A percentile compares a stretch with the other conserved stretches of the same genome.
These are phyloP conservation scores for Geococcyx californianus DNA, from an alignment of 2,113 vertebrate genomes.

Conservation along the genomic window DNA sequence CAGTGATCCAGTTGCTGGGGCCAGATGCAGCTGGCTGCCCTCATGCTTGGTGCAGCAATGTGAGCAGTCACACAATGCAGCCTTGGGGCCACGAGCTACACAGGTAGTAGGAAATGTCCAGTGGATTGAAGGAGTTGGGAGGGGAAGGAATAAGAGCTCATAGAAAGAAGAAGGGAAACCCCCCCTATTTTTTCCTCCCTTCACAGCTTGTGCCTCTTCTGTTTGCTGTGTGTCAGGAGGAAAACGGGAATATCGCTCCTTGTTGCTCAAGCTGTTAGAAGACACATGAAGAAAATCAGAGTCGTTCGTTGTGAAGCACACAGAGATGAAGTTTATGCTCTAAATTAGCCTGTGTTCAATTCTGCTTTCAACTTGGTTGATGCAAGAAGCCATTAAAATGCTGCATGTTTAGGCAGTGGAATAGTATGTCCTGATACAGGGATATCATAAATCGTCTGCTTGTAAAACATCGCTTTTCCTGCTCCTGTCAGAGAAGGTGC, in stretches of 20 bases:
- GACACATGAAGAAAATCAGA: background rate
- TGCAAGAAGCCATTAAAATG: background rate
- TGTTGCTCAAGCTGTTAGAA: background rate
- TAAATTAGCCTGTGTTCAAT: background rate
- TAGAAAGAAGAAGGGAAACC: background rate
- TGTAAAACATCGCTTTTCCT: background rate
- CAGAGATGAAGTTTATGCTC: background rate
- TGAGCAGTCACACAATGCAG: background rate
- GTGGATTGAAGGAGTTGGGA: background rate
- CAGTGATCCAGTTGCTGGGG: background rate
- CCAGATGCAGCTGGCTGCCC: background rate
- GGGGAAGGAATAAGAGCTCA: background rate
- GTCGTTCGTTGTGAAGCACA: background rate
- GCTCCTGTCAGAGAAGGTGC: background rate
- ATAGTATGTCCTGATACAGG: background rate
- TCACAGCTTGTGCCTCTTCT: background rate
- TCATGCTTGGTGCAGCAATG: background rate
- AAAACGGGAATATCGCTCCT: background rate
- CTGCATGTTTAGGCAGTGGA: background rate
- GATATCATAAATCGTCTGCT: background rate
- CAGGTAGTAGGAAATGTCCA: background rate
- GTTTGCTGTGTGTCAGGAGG: background rate
- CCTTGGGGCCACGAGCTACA: background rate
- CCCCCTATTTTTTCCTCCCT: background rate
- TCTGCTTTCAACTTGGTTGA: background rate